Base-by-base conservation (phyloP, 2,888 invertebrate species). In the Ptilodon capucinus region DNA sequence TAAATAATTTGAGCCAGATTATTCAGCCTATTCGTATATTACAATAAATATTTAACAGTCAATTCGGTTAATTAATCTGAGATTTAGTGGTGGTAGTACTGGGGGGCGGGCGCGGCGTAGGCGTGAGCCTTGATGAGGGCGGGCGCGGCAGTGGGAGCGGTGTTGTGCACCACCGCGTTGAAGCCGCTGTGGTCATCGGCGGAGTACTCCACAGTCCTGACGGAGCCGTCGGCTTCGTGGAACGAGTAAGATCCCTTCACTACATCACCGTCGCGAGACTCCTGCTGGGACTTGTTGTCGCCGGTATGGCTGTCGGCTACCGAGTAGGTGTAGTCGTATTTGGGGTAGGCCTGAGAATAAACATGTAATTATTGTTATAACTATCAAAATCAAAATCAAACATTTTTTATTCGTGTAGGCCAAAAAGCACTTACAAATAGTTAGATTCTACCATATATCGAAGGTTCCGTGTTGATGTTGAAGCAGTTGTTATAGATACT, bases 281-380 rank as follows among this genome's bases (percentile, higher is more conserved):
- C 92, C 59, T 90, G 87, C 71, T 91, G 91, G 57, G 80, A 77
- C 76, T 91, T 91, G 74, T 86, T 76, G 78, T 92, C 92, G 34
- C 91, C 91, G 68, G 91, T 88, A 71, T 88, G 86, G n/a, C 80
- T 76, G 68, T 92, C 91, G 55, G 85, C 78, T 1, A 92, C 91
- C 39, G 88, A 87, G 77, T 92, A 91, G 49, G 81, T 79, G 79
- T 79, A 60, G 45, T 90, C 84, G 77, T 92, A 92, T 64, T 89
- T 87, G 38, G 92, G 92, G 72, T 92, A 85, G 2, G 91, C 79
- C 90, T 90, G 57, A 2, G 11, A 46, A 19, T 32, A 39, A 7
- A 16, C 13, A 5, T 44, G 25, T 25, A 4, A 7, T 17, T 4
- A 18, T 14, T n/a, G 16, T 21, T 3, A 14, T 4, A 40, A n/a